A percentile compares a stretch with the other conserved stretches of the same genome.
phyloP scores from a whole-genome alignment of 2,113 vertebrate genomes.

The Archilochus colubris region DNA sequence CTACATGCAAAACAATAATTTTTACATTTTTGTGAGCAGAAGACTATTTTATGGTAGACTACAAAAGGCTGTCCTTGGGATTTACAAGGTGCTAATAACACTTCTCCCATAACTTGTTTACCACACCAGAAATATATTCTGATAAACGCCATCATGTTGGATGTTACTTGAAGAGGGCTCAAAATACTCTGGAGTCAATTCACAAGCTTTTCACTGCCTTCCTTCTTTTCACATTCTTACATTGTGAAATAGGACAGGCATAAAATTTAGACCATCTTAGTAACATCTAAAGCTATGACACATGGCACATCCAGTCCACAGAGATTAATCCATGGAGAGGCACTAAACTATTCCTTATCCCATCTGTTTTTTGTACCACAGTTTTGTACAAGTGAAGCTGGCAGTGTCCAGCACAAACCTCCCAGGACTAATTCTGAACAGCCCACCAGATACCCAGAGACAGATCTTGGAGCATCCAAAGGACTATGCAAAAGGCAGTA shows the following conservation, averaged over 20 bases:
- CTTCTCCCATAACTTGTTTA: conserved; percentile 4
- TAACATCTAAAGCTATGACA: background rate
- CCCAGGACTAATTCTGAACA: background rate
- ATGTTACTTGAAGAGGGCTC: background rate
- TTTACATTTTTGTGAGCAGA: conserved; percentile 31
- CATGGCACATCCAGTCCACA: background rate
- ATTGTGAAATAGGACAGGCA: background rate
- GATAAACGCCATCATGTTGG: conserved; percentile 34
- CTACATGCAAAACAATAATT: conserved; percentile 30
- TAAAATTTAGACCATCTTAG: background rate
- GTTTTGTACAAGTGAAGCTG: fast-evolving
- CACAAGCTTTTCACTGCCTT: background rate
- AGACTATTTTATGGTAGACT: background rate
- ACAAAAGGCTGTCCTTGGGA: conserved; percentile 9
- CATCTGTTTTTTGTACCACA: background rate
- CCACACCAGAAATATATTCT: conserved; percentile 9
- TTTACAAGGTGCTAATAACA: conserved; percentile 19
- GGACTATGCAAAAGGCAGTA: background rate
- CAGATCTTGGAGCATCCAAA: background rate
- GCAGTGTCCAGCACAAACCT: background rate
- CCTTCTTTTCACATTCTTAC: background rate
- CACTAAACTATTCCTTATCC: background rate
- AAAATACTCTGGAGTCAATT: background rate
- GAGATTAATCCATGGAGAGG: background rate
- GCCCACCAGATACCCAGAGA: background rate